Evolutionary conservation across 2,888 invertebrate genomes (phyloP).

Genomic region (Drosophila gaucha): DNA sequence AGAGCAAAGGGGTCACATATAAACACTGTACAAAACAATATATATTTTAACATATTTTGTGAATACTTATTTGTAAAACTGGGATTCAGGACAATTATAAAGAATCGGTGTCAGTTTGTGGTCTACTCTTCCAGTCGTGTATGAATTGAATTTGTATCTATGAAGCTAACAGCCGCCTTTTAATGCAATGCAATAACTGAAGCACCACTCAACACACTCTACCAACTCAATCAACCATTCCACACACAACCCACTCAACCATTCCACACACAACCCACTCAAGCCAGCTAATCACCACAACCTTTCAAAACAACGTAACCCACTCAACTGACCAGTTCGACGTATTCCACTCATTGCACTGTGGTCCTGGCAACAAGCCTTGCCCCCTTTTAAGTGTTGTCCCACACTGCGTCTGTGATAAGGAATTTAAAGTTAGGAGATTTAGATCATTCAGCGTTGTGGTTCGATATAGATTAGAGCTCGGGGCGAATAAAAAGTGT

Average conservation of each 20-base stretch:
- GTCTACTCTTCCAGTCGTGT: background rate
- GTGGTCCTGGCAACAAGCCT: constrained; percentile 2
- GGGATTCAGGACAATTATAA: constrained; percentile 10
- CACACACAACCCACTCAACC: background rate
- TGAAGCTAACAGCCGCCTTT: constrained; percentile 10
- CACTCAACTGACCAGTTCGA: no score
- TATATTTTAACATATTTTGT: no score
- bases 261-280: background rate
- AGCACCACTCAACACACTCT: background rate
- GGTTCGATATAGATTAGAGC: no score
- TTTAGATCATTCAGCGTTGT: background rate
- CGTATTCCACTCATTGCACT: background rate
- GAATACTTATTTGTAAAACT: constrained; percentile 20
- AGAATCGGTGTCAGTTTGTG: background rate
- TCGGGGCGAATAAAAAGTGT: no score
- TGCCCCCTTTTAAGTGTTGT: background rate
- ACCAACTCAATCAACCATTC: background rate
- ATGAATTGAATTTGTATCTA: background rate
- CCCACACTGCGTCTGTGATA: background rate
- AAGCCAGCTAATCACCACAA: background rate
- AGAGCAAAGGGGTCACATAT: no score
- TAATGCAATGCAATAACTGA: no score
- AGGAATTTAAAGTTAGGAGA: no score
- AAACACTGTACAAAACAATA: background rate
- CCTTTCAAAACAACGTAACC: background rate